phyloP scores from a whole-genome alignment of 2,797 vertebrate genomes.

The Lacerta bilineata region DNA sequence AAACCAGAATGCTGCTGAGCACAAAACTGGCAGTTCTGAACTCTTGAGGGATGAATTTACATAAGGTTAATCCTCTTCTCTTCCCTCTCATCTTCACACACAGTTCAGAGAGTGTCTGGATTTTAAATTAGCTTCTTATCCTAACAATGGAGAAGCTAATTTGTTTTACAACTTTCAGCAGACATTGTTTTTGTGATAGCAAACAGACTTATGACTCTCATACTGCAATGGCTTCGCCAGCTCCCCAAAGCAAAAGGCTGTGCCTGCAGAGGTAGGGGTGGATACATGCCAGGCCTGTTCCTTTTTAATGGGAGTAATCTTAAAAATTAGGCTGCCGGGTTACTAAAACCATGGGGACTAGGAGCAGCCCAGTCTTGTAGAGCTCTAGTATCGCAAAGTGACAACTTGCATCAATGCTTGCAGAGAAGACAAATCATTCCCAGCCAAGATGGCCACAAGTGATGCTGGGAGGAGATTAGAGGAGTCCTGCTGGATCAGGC shows the following conservation, averaged over 20 bases:
- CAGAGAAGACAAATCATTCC: background rate
- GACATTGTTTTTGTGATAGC: constrained; percentile 35
- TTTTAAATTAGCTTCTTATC: constrained; percentile 34
- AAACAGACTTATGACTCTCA: constrained; percentile 24
- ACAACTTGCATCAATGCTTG: background rate
- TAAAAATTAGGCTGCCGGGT: constrained; percentile 34
- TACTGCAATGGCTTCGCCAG: background rate
- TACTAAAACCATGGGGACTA: background rate
- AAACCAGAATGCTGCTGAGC: constrained; percentile 23
- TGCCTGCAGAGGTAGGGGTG: background rate
- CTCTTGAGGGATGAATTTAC: constrained; percentile 33
- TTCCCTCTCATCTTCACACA: constrained; percentile 37
- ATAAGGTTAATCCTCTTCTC: constrained; percentile 42
- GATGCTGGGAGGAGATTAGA: background rate
- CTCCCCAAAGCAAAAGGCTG: background rate
- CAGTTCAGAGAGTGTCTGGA: constrained; percentile 25
- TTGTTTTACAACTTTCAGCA: constrained; percentile 39
- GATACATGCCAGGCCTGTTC: background rate
- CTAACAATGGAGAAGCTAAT: constrained; percentile 27
- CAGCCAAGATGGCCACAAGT: background rate
- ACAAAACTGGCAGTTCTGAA: background rate
- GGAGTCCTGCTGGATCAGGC: background rate
- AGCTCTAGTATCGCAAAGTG: background rate
- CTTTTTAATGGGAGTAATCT: background rate
- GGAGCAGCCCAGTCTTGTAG: no score